Conservation (phyloP, 2,113 vertebrate genomes). For the Myotis lucifugus region DNA sequence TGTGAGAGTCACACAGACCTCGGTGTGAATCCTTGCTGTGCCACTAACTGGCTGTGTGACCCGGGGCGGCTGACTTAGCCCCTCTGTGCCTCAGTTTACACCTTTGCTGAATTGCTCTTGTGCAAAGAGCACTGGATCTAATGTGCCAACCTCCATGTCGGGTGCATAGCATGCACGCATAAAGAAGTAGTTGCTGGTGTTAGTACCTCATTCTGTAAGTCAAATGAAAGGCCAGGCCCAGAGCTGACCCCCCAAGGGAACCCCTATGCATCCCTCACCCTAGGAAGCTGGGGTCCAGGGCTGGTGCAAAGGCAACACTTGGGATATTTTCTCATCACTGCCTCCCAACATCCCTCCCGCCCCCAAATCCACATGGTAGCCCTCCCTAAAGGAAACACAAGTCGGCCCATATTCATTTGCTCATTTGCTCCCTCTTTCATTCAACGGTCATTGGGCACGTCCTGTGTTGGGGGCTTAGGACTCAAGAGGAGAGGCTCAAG, state of each 20-base stretch:
- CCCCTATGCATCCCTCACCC: neutral
- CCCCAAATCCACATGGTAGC: fast-evolving
- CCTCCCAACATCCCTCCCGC: fast-evolving
- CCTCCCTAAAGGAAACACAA: neutral
- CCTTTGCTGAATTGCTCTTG: neutral
- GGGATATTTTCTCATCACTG: neutral
- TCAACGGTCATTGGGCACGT: neutral
- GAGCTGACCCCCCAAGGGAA: neutral
- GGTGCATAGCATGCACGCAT: fast-evolving
- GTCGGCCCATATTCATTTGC: neutral
- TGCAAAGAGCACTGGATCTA: fast-evolving
- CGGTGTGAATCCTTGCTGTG: neutral
- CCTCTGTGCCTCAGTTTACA: neutral
- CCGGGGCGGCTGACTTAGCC: neutral
- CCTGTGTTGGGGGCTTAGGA: neutral
- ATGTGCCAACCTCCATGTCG: fast-evolving
- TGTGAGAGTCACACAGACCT: neutral
- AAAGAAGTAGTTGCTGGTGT: neutral
- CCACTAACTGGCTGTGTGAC: neutral
- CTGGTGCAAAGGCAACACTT: neutral
- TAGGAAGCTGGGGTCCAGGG: neutral
- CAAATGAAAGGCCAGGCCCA: neutral
- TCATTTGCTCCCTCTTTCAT: too few species aligned
- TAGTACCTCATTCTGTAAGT: neutral
- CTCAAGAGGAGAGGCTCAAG: neutral